Conservation (phyloP, 2,797 vertebrate genomes). For the Calcarius lapponicus region DNA sequence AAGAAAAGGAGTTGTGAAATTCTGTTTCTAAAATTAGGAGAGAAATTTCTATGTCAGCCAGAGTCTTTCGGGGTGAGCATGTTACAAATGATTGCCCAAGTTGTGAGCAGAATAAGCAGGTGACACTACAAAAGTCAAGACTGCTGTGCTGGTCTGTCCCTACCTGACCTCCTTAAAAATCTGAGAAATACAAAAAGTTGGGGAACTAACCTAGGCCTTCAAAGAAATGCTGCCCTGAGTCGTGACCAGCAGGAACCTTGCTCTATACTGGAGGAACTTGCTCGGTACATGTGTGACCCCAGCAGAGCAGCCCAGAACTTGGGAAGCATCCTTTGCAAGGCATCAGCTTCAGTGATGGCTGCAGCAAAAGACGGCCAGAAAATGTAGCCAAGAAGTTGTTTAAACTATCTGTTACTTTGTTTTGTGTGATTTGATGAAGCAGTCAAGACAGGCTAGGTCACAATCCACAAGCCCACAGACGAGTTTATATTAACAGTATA, state of each 20-base stretch:
- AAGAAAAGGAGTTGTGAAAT: slow-evolving; percentile 33
- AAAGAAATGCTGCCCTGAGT: accelerated
- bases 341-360: neutral
- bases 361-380: neutral
- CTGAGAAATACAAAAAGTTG: neutral
- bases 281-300: neutral
- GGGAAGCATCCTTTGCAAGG: neutral
- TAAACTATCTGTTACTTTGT: neutral
- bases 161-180: slow-evolving; percentile 38
- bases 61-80: accelerated
- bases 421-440: neutral
- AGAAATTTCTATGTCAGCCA: neutral
- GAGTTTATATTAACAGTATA: neutral
- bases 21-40: slow-evolving; percentile 54
- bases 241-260: neutral
- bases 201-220: neutral
- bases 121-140: slow-evolving; percentile 58
- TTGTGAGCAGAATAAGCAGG: slow-evolving; percentile 45
- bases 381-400: neutral
- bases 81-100: slow-evolving; percentile 7
- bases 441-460: neutral
- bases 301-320: neutral
- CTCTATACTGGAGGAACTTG: neutral
- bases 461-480: neutral
- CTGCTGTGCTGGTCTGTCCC: slow-evolving; percentile 25